Evolutionary conservation across 2,113 vertebrate genomes (phyloP), one percentile per base, ranked within the genome.

Genomic region (Elephas maximus): DNA sequence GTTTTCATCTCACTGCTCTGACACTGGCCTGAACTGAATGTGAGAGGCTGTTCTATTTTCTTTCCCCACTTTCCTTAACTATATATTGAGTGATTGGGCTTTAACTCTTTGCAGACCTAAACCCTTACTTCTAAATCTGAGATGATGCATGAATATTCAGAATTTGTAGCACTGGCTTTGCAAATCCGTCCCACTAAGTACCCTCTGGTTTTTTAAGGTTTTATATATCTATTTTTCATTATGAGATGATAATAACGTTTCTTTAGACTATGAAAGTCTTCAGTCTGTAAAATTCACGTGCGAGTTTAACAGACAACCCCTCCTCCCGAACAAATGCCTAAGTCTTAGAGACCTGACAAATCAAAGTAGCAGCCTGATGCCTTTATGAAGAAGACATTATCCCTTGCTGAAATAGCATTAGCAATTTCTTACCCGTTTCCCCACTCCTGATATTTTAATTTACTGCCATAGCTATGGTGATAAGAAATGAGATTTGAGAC

Each of bases 401-500:
- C 9, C 8, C 6, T 87, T 3, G 9, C 74, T 69, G 24, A 44
- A n/a, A 78, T 26, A 74, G 26, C 24, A 86, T 23, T 67, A 21
- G 17, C 11, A 33, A 44, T 83, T 78, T 95, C 45, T 93, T 95
- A n/a, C 12, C 3, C 93, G 20, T n/a, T 96, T 96, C 44, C 23
- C 94, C 33, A 91, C 95, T 87, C 67, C 63, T 57, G 26, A 63
- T 1, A 21, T 67, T 96, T 96, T 88, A 84, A 51, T 94, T 96
- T 93, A 88, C 62, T 95, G 57, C 20, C 6, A 37, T 67, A 44
- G 88, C 60, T 76, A 86, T 80, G 41, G 80, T 86, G 51, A 97
- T 94, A 90, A 79, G 73, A 97, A 97, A 93, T 97, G 71, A 62
- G 24, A 76, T 57, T 80, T 81, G 44, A 69, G 24, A 51, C 10